Percentiles rank a stretch among this genome's conserved stretches.
Evolutionary conservation across 2,888 invertebrate species (phyloP).

Genomic region (Clanis bilineata): DNA sequence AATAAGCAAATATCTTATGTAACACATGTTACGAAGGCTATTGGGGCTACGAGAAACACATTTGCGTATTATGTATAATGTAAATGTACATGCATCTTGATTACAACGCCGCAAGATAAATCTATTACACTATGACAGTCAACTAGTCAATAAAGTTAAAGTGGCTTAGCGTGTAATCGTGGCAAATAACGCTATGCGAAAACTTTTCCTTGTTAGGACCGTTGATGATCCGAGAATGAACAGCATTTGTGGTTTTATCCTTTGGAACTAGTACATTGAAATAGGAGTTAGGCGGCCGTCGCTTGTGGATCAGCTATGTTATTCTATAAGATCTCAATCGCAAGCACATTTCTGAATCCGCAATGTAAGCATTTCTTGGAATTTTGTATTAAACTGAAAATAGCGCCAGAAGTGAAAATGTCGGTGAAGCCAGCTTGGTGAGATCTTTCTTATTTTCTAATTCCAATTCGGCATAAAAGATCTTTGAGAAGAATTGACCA

Average conservation of each 20-base stretch:
- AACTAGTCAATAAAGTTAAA: constrained; percentile 3
- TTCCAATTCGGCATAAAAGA: too few relatives aligned
- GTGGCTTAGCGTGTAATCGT: constrained; percentile 2
- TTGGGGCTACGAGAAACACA: constrained; percentile 22
- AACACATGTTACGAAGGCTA: constrained; percentile 28
- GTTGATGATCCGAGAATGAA: constrained; percentile 1
- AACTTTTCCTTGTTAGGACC: not conserved
- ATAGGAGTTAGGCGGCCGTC: not conserved
- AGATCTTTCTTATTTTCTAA: too few relatives aligned
- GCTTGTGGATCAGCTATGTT: not conserved
- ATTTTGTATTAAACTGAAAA: too few relatives aligned
- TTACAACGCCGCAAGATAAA: constrained; percentile 3
- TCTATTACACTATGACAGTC: constrained; percentile 6
- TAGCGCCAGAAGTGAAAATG: too few relatives aligned
- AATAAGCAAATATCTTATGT: constrained; percentile 33
- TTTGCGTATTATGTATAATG: too few relatives aligned
- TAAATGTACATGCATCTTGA: not conserved
- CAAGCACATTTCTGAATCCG: too few relatives aligned
- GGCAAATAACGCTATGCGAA: constrained; percentile 8
- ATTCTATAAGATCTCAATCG: too few relatives aligned
- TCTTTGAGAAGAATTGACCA: too few relatives aligned
- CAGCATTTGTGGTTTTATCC: not conserved
- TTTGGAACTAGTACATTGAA: not conserved
- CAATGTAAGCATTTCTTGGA: too few relatives aligned
- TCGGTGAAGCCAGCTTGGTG: too few relatives aligned